Conservation (phyloP, 1,140 invertebrate genomes). For the Drosophila kanapiae region DNA sequence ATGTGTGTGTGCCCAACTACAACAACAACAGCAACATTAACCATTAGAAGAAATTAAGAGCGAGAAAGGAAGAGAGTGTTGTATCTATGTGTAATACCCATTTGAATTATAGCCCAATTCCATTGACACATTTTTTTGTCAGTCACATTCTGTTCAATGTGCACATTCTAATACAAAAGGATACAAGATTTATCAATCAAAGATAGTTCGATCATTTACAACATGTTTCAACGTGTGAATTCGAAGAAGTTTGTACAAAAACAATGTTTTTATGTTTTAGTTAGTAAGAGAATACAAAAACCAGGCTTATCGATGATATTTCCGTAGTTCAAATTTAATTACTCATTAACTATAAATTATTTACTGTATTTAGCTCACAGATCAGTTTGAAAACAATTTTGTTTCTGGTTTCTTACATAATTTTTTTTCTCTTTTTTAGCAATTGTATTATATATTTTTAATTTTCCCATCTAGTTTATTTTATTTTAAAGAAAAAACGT, state of each 20-base stretch:
- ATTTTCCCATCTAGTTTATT: no score
- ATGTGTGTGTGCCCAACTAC: slow-evolving; percentile 21
- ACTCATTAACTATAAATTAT: neutral
- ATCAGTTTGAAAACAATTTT: no score
- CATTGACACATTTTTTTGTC: neutral
- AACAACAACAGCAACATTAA: slow-evolving; percentile 21
- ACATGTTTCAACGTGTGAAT: neutral
- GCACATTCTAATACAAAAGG: neutral
- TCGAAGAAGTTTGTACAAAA: neutral
- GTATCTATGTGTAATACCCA: slow-evolving; percentile 40
- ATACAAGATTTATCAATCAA: neutral
- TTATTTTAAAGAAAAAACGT: neutral
- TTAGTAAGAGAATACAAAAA: neutral
- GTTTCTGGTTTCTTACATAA: no score
- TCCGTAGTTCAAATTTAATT: neutral
- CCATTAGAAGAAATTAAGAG: slow-evolving; percentile 29
- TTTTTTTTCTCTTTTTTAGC: no score
- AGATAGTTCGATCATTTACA: no score
- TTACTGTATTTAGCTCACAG: neutral
- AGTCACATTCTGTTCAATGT: neutral
- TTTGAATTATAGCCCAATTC: slow-evolving; percentile 26
- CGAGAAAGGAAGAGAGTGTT: slow-evolving; percentile 22
- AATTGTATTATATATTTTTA: no score
- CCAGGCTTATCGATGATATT: neutral
- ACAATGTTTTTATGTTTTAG: neutral